Base-by-base conservation (phyloP, 2,888 invertebrate species). In the Chirona hameri region DNA sequence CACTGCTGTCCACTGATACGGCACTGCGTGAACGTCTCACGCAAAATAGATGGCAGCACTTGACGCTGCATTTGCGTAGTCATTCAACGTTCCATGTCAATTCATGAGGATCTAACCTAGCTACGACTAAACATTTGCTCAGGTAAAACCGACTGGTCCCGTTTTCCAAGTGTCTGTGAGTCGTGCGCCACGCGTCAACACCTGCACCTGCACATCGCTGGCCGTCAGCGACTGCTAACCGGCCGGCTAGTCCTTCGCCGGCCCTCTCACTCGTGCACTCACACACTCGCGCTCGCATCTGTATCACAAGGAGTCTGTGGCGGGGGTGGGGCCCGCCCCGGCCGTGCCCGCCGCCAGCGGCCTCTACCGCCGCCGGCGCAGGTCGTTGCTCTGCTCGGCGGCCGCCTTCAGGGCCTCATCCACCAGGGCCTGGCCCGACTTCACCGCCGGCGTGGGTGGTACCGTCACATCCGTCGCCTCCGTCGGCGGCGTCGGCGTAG, bases 281-380 rank as follows among this genome's bases (percentile, higher is more conserved):
- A 5, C 65, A 1, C 31, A 72, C 24, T 39, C 76, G 24, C 24
- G 9, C 39, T 31, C 46, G 24, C 76, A 46, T 76, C 24, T 76
- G 46, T 76, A 76, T 76, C 76, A 76, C 76, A 76, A 29, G 15
- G 15, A 29, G 72, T 72, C 72, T 72, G 72, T 29, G 27, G 72
- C 72, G 18, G 65, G 27, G 10, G 65, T 69, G 27, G 27, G 65
- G 65, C 65, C 27, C 65, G 65, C 27, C 27, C 27, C 27, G 27
- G 72, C 57, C 21, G 72, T 39, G 39, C 31, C 18, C 21, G 46
- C 46, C 24, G 39, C 39, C 76, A 10, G 24, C 76, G 31, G n/a
- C 7, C 9, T 18, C 24, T 24, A 76, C 24, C 76, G 21, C 9
- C 76, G 76, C 21, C 27, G 69, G 69, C 31, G 15, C 46, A 76